Conservation (phyloP, 2,113 vertebrate species). For the Tachysurus fulvidraco region DNA sequence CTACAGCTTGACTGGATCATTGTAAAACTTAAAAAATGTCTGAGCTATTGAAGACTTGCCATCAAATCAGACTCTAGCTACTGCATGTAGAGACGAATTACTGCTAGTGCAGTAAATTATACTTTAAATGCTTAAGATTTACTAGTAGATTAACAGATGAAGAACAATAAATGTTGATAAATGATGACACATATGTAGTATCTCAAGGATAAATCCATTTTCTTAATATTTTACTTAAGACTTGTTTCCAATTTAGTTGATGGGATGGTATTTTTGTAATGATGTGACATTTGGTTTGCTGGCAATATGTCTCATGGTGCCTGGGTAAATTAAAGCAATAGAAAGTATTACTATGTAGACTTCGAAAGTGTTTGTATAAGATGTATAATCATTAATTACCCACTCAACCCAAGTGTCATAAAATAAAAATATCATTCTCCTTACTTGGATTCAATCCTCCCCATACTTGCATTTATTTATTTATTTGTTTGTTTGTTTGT, state of each 20-base stretch:
- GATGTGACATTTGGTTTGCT: background rate
- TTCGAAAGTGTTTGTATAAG: background rate
- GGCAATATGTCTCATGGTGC: background rate
- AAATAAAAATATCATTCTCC: background rate
- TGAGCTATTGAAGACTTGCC: background rate
- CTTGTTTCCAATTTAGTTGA: background rate
- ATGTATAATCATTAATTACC: background rate
- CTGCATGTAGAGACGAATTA: background rate
- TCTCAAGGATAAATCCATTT: constrained; percentile 9
- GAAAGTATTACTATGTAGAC: background rate
- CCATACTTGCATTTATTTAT: background rate
- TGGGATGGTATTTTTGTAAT: background rate
- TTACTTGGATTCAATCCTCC: background rate
- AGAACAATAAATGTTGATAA: constrained; percentile 26
- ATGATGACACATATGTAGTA: constrained; percentile 5
- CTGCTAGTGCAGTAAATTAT: constrained; percentile 9
- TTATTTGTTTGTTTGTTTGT: background rate
- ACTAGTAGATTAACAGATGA: constrained; percentile 21
- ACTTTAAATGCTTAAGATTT: constrained; percentile 8
- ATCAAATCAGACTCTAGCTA: background rate
- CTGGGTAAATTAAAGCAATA: background rate
- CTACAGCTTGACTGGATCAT: constrained; percentile 19
- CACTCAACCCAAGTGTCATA: background rate
- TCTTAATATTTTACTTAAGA: background rate
- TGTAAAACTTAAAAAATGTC: background rate